These are phyloP conservation scores for Ceramica pisi DNA, from an alignment of 2,888 invertebrate genomes.

Conservation along the genomic window DNA sequence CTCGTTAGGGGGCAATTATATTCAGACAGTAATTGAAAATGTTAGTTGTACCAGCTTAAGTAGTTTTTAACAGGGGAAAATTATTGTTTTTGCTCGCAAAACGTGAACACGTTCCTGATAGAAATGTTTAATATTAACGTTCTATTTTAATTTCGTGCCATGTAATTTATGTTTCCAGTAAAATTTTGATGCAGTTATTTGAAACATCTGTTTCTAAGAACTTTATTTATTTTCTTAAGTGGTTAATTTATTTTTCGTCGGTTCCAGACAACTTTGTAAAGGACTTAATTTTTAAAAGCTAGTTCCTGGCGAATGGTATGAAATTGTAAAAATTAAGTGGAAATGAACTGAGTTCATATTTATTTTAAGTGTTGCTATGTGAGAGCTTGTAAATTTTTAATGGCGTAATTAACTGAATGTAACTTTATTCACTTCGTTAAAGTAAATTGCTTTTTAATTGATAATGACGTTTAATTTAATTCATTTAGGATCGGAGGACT, in stretches of 20 bases:
- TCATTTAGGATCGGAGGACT: too few species aligned
- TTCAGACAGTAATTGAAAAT: slow-evolving; percentile 74
- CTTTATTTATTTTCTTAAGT: slow-evolving; percentile 47
- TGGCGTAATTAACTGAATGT: slow-evolving; percentile 10
- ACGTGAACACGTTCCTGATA: slow-evolving; percentile 31
- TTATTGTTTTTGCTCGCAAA: slow-evolving; percentile 45
- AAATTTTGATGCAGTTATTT: slow-evolving; percentile 48
- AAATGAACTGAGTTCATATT: slow-evolving; percentile 19
- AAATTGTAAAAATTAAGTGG: slow-evolving; percentile 25
- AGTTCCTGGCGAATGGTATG: slow-evolving; percentile 29
- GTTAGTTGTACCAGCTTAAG: slow-evolving; percentile 69
- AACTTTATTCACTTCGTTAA: slow-evolving; percentile 19
- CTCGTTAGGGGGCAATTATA: slow-evolving; percentile 78
- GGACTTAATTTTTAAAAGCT: slow-evolving; percentile 33
- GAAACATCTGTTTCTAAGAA: slow-evolving; percentile 34
- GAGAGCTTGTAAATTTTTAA: slow-evolving; percentile 15
- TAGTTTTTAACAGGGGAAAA: slow-evolving; percentile 68
- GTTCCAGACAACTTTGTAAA: slow-evolving; percentile 39
- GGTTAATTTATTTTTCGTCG: slow-evolving; percentile 50
- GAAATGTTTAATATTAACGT: slow-evolving; percentile 33
- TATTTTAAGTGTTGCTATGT: slow-evolving; percentile 10
- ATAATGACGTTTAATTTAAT: slow-evolving; percentile 21
- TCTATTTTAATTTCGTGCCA: slow-evolving; percentile 30
- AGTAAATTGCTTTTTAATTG: slow-evolving; percentile 20
- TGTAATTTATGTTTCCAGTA: slow-evolving; percentile 27